These are phyloP conservation scores for Ploceus nigricollis DNA, from an alignment of 2,113 vertebrate genomes.

Conservation along the genomic window DNA sequence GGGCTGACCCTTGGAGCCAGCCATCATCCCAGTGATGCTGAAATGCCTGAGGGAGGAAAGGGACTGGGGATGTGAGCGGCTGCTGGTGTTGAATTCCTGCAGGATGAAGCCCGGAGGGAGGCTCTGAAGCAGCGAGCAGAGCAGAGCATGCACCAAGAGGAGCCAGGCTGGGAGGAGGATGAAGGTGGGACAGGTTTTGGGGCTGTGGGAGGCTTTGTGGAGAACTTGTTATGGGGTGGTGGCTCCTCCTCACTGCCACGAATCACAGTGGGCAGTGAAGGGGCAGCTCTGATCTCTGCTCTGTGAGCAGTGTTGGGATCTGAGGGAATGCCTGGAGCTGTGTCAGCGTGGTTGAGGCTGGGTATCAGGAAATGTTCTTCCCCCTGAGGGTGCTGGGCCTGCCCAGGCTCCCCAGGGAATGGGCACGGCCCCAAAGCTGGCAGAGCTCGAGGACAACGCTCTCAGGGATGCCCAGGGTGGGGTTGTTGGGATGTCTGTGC, in stretches of 20 bases:
- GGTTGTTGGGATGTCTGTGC: neutral
- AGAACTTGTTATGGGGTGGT: neutral
- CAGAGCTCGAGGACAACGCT: rapidly evolving
- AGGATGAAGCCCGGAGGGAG: constrained; percentile 93
- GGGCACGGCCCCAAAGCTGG: rapidly evolving
- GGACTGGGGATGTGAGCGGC: rapidly evolving
- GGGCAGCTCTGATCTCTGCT: neutral
- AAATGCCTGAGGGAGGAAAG: neutral
- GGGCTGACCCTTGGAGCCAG: neutral
- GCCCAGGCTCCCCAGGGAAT: neutral
- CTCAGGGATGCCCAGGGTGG: neutral
- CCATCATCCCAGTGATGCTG: neutral
- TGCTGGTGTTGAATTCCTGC: neutral
- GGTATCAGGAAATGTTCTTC: neutral
- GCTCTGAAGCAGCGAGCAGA: constrained; percentile 94
- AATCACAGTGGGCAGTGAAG: rapidly evolving
- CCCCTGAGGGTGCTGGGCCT: neutral
- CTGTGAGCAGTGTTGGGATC: neutral
- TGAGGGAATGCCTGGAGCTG: neutral
- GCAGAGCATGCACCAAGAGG: constrained; percentile 83
- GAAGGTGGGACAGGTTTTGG: constrained; percentile 72
- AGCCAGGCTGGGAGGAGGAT: constrained; percentile 91
- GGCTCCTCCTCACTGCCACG: neutral
- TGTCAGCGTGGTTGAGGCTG: neutral
- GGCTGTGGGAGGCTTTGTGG: neutral